A percentile compares a stretch with the other conserved stretches of the same genome.
phyloP scores from a whole-genome alignment of 2,797 vertebrate species.

The Coregonus sp. region DNA sequence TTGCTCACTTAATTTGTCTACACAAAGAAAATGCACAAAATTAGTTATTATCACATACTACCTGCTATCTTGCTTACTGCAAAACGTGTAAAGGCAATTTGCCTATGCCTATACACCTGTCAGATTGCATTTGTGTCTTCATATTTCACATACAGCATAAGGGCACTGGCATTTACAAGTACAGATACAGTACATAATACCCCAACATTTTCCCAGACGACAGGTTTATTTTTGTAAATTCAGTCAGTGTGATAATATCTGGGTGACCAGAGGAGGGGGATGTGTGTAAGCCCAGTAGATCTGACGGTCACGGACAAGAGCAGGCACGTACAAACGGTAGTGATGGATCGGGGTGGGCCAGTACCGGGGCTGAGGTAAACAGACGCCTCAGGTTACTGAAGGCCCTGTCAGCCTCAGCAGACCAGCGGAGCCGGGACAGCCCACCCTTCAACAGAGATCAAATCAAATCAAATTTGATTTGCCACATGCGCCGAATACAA shows the following conservation, averaged over 20 bases:
- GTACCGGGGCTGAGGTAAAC: no score
- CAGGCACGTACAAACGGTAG: no score
- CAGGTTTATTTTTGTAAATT: slow-evolving; percentile 3
- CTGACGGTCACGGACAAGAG: no score
- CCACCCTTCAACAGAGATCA: no score
- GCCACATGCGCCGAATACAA: no score
- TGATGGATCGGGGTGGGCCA: no score
- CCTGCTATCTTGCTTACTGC: background rate
- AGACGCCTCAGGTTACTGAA: no score
- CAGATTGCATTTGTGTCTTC: slow-evolving; percentile 13
- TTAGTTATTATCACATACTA: background rate
- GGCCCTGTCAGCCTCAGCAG: no score
- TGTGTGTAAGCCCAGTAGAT: no score
- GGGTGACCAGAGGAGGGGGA: no score
- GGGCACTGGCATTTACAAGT: slow-evolving; percentile 25
- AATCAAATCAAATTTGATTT: no score
- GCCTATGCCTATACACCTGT: background rate
- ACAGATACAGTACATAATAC: slow-evolving; percentile 13
- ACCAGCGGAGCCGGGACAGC: no score
- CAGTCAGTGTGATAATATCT: slow-evolving; percentile 35
- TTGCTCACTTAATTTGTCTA: slow-evolving; percentile 7
- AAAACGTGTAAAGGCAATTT: background rate
- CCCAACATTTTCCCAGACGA: slow-evolving; percentile 4
- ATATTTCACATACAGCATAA: background rate
- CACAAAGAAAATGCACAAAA: background rate